Evolutionary conservation across 1,140 invertebrate species (phyloP).

Genomic region (Megathymus violae): DNA sequence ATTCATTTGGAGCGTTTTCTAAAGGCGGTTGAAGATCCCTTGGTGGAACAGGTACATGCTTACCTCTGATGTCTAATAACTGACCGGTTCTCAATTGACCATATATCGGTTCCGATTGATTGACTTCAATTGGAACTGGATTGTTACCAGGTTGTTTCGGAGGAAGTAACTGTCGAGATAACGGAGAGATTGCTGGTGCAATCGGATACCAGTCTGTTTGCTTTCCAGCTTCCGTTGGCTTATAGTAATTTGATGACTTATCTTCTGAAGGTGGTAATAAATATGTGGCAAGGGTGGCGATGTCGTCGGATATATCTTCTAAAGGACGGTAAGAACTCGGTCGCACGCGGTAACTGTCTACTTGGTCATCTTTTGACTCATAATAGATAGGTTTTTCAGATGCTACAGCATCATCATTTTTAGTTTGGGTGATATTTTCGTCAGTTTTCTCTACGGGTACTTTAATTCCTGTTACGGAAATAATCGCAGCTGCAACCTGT

Average conservation of each 20-base stretch:
- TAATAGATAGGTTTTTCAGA: conserved; percentile 55
- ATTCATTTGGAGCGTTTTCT: conserved; percentile 50
- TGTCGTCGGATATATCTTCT: conserved; percentile 46
- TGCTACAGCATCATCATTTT: conserved; percentile 29
- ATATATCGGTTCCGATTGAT: conserved; percentile 33
- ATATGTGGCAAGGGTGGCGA: conserved; percentile 62
- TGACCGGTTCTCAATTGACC: conserved; percentile 48
- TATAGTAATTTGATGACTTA: conserved; percentile 53
- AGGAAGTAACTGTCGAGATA: conserved; percentile 20
- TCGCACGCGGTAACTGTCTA: conserved; percentile 64
- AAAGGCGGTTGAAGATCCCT: conserved; percentile 52
- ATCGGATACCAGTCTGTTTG: conserved; percentile 75
- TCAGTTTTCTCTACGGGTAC: conserved; percentile 56
- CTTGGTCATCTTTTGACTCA: conserved; percentile 45
- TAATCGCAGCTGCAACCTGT: conserved; percentile 51
- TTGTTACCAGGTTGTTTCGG: conserved; percentile 38
- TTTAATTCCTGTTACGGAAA: conserved; percentile 55
- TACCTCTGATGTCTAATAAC: conserved; percentile 26
- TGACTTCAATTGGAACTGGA: conserved; percentile 32
- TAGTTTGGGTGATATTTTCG: conserved; percentile 40
- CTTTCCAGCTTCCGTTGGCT: conserved; percentile 52
- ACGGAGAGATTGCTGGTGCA: conserved; percentile 32
- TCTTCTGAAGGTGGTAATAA: conserved; percentile 63
- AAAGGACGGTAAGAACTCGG: conserved; percentile 54
- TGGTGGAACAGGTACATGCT: conserved; percentile 46